Base-by-base conservation (phyloP, 2,888 invertebrate species). In the Scrobipalpa costella region DNA sequence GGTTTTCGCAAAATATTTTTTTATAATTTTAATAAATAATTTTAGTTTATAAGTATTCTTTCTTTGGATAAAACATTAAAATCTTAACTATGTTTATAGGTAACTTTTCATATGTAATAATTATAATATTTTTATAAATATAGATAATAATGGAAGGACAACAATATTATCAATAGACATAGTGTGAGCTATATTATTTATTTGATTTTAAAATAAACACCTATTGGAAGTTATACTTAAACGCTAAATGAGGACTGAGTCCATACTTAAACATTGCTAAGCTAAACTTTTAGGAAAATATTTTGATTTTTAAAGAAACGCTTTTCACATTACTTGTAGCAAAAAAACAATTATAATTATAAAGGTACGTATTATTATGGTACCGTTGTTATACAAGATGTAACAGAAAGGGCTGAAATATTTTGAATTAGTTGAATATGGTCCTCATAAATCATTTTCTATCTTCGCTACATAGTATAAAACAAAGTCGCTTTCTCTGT, bases 241-340 rank as follows among this genome's bases (percentile, higher is more conserved):
- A 71, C 68, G 69, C 68, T 71, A 74, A 78, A 74, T 27, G 72
- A 72, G 75, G 74, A 72, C 80, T 80, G 66, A 81, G 79, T 72
- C 75, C 78, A 65, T 68, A 75, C 71, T 70, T n/a, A 64, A 69
- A 68, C 50, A 66, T 27, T 57, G 47, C 63, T 21, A 67, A 47
- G 58, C 49, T 58, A 15, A 17, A n/a, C 44, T 38, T 62, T 52
- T 17, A 61, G 59, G 47, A 58, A 61, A 47, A 64, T 64, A 63
- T 57, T 55, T 44, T 69, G 60, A 65, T 19, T 57, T 49, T 62
- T 64, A 68, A 69, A 68, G 61, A 67, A 71, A 69, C 66, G 68
- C 71, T 80, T 80, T 79, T 79, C 79, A 79, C 78, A 71, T 71
- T 73, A 27, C 27, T 27, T 27, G 5, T 27, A 27, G 27, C 27